These are phyloP conservation scores for Sycophila sp. DNA, from an alignment of 1,140 invertebrate genomes.

Conservation along the genomic window DNA sequence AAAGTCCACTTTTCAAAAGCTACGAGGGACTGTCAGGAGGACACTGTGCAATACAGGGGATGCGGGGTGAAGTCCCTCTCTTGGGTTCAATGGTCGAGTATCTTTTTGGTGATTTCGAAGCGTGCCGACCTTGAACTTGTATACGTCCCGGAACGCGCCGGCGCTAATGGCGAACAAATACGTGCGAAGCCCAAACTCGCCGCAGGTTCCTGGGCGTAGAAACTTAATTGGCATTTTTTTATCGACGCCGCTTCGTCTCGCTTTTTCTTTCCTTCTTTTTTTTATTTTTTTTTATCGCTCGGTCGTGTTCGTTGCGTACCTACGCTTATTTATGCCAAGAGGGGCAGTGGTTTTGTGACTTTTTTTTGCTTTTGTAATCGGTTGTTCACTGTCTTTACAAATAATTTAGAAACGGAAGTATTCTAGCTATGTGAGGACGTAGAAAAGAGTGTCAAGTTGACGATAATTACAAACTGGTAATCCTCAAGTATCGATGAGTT, in stretches of 20 bases:
- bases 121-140: constrained; percentile 45
- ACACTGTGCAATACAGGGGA: too few relatives aligned
- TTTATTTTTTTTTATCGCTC: background rate
- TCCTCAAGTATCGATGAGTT: too few relatives aligned
- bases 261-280: too few relatives aligned
- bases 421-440: too few relatives aligned
- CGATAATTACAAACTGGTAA: too few relatives aligned
- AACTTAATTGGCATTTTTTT: constrained; percentile 4
- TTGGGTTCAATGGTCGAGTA: constrained; percentile 4
- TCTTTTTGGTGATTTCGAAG: constrained; percentile 12
- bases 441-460: too few relatives aligned
- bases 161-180: constrained; percentile 40
- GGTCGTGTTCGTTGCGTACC: background rate
- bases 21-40: too few relatives aligned
- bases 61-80: too few relatives aligned
- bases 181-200: background rate
- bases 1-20: background rate
- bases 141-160: background rate
- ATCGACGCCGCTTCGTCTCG: background rate
- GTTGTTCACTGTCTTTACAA: too few relatives aligned
- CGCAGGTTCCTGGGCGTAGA: background rate
- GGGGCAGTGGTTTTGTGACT: too few relatives aligned
- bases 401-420: too few relatives aligned
- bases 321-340: background rate
- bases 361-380: too few relatives aligned